Evolutionary conservation across 2,888 invertebrate species (phyloP), one percentile per base, ranked within the genome.

Genomic region (Lycophotia porphyrea): DNA sequence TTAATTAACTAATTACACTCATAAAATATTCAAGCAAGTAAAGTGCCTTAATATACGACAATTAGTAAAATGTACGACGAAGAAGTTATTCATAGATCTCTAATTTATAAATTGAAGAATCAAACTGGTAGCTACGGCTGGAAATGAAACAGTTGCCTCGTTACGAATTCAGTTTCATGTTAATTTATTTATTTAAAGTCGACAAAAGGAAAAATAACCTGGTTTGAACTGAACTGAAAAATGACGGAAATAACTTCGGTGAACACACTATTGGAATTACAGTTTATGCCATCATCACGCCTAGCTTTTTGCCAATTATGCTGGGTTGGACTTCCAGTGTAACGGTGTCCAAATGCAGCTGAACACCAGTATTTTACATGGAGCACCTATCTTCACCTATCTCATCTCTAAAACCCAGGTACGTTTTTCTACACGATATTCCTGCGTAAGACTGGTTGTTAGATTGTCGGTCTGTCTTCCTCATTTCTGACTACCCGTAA

Each of bases 1-100:
- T 65, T 70, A 70, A 81, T 85, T 66, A 71, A 71, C 68, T 82
- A 85, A 82, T 82, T 82, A 77, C 44, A 68, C 60, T 74, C 18
- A 77, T 86, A 58, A 71, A 82, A 83, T 71, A 86, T 82, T 82
- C 31, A 78, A 44, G 42, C 55, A 44, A 65, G 49, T 68, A 44
- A 65, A 82, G 70, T 82, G 78, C 36, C 55, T 44, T 85, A 85
- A 85, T 82, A 64, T 65, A 71, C 70, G 60, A 71, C 39, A 73
- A 85, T 82, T 78, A 82, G 78, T 77, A 27, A 58, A 85, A 71
- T 49, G 7, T 70, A 60, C 11, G 18, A 58, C 39, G 68, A 42
- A 61, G n/a, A 67, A 52, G n/a, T 34, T 60, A 60, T 49, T 68
- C 42, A 58, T 36, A 82, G 15, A 64, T 44, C 13, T 77, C 24